phyloP scores from a whole-genome alignment of 2,797 vertebrate species.

The Peromyscus eremicus region DNA sequence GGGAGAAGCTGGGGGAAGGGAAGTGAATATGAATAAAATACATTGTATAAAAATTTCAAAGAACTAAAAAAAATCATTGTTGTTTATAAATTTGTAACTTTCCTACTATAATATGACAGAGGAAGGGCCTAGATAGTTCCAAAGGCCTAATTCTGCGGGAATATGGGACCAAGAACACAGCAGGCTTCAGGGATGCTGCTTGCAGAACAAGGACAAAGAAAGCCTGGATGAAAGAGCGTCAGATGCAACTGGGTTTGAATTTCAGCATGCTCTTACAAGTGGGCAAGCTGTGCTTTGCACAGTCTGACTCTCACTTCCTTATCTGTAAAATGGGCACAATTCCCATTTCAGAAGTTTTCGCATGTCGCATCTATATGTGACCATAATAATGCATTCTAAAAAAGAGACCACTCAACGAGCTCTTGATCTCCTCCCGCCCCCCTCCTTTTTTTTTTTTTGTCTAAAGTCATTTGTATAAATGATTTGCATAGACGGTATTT shows the following conservation, averaged over 20 bases:
- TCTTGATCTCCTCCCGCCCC: neutral
- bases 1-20: neutral
- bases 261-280: neutral
- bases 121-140: neutral
- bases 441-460: neutral
- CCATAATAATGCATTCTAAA: neutral
- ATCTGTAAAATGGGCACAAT: slow-evolving; percentile 37
- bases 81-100: slow-evolving; percentile 17
- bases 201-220: neutral
- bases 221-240: neutral
- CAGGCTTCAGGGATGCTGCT: neutral
- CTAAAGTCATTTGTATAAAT: slow-evolving; percentile 50
- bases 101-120: neutral
- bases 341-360: neutral
- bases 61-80: neutral
- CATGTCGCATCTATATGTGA: neutral
- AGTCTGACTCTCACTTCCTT: neutral
- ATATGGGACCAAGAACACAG: neutral
- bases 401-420: neutral
- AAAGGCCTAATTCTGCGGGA: neutral
- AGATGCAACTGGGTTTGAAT: neutral
- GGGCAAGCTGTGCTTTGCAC: slow-evolving; percentile 33
- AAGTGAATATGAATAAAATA: neutral
- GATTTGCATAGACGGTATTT: slow-evolving; percentile 34
- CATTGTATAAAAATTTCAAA: neutral